Evolutionary conservation across 2,888 invertebrate species (phyloP).

Genomic region (Cantharis nigra): DNA sequence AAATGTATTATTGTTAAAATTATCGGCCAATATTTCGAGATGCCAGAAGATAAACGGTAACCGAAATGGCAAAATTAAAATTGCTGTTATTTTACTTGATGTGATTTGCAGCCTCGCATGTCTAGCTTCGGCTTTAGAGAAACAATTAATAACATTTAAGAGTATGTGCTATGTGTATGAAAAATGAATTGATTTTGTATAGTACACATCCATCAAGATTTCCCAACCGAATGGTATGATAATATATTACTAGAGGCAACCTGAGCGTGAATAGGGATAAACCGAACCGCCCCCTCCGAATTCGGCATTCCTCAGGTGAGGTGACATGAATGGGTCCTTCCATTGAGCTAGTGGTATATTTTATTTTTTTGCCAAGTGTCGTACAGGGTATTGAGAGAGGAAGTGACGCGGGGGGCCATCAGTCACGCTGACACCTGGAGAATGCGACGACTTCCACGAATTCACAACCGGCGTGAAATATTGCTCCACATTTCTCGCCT

Average conservation of each 20-base stretch:
- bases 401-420: slow-evolving; percentile 52
- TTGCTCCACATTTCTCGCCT: slow-evolving; percentile 45
- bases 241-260: slow-evolving; percentile 22
- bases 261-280: slow-evolving; percentile 25
- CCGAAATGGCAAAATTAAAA: neutral
- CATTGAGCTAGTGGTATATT: slow-evolving; percentile 42
- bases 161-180: slow-evolving; percentile 1
- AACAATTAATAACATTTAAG: neutral
- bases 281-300: slow-evolving; percentile 33
- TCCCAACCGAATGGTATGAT: slow-evolving; percentile 19
- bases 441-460: slow-evolving; percentile 54
- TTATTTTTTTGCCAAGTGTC: slow-evolving; percentile 39
- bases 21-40: neutral
- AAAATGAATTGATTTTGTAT: slow-evolving; percentile 19
- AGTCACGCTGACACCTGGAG: slow-evolving; percentile 55
- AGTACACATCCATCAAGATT: slow-evolving; percentile 27
- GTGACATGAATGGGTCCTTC: slow-evolving; percentile 45
- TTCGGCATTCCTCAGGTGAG: slow-evolving; percentile 43
- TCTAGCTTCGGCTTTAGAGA: slow-evolving; percentile 4
- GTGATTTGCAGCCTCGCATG: neutral
- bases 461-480: slow-evolving; percentile 49
- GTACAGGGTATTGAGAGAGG: slow-evolving; percentile 40
- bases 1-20: neutral
- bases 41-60: neutral
- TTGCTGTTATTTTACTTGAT: neutral